These are phyloP conservation scores for Spheniscus humboldti DNA, from an alignment of 2,797 vertebrate species.

Conservation along the genomic window DNA sequence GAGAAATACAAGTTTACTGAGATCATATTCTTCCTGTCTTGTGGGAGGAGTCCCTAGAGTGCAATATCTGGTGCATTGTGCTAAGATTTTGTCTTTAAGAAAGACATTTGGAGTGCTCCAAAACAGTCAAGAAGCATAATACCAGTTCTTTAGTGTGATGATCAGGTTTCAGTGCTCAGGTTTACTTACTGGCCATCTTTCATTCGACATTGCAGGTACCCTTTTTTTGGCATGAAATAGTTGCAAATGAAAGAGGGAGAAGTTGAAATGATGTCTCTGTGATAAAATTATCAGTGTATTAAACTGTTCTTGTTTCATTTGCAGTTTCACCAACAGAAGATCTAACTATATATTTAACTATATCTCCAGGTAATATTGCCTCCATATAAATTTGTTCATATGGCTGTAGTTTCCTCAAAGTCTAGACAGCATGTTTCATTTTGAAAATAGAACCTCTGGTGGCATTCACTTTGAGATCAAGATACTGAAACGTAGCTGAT, in stretches of 20 bases:
- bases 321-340: background rate
- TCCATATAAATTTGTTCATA: background rate
- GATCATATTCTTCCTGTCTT: background rate
- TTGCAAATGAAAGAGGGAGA: background rate
- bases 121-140: background rate
- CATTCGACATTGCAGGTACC: background rate
- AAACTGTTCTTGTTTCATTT: background rate
- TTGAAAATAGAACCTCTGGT: background rate
- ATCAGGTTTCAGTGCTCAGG: background rate
- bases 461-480: background rate
- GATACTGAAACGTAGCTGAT: background rate
- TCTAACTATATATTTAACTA: background rate
- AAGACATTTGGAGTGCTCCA: background rate
- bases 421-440: background rate
- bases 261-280: background rate
- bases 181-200: background rate
- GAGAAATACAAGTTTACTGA: background rate
- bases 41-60: background rate
- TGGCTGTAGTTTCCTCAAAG: background rate
- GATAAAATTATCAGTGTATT: background rate
- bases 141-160: background rate
- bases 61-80: background rate
- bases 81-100: background rate
- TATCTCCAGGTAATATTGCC: background rate
- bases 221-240: background rate